Conservation (phyloP, 2,888 invertebrate genomes). For the Tanytarsus gracilentus region DNA sequence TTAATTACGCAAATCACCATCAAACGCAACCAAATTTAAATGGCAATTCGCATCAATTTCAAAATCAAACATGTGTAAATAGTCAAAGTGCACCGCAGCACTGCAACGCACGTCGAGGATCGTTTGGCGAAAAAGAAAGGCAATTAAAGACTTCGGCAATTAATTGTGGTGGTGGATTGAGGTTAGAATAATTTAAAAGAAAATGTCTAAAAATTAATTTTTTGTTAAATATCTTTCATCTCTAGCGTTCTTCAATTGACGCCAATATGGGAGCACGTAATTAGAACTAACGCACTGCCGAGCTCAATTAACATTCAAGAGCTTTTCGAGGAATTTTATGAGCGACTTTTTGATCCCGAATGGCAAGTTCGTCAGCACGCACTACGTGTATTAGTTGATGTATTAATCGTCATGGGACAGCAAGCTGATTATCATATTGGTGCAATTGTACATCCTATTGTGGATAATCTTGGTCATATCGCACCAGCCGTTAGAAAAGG, state of each 20-base stretch:
- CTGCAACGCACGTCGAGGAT: neutral
- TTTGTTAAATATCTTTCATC: neutral
- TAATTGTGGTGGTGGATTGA: neutral
- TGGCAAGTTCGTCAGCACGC: conserved; percentile 80
- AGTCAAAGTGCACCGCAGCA: too few relatives aligned
- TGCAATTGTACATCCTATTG: conserved; percentile 55
- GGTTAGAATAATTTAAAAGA: neutral
- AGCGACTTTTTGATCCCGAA: conserved; percentile 66
- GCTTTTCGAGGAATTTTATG: conserved; percentile 61
- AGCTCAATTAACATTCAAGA: conserved; percentile 54
- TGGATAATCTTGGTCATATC: conserved; percentile 68
- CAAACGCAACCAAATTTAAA: too few relatives aligned
- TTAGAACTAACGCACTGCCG: conserved; percentile 63
- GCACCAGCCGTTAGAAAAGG: conserved; percentile 74
- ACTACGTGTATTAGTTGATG: conserved; percentile 65
- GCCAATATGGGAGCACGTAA: conserved; percentile 72
- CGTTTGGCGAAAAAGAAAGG: neutral
- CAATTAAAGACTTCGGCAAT: neutral
- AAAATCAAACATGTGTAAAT: too few relatives aligned
- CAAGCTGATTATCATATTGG: conserved; percentile 60
- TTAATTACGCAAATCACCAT: too few relatives aligned
- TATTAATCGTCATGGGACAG: conserved; percentile 62
- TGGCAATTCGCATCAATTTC: too few relatives aligned
- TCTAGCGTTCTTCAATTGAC: conserved; percentile 49
- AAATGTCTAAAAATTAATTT: neutral